These are phyloP conservation scores for Scolopax bukidnonensis DNA, from an alignment of 2,797 vertebrate species.

Conservation along the genomic window DNA sequence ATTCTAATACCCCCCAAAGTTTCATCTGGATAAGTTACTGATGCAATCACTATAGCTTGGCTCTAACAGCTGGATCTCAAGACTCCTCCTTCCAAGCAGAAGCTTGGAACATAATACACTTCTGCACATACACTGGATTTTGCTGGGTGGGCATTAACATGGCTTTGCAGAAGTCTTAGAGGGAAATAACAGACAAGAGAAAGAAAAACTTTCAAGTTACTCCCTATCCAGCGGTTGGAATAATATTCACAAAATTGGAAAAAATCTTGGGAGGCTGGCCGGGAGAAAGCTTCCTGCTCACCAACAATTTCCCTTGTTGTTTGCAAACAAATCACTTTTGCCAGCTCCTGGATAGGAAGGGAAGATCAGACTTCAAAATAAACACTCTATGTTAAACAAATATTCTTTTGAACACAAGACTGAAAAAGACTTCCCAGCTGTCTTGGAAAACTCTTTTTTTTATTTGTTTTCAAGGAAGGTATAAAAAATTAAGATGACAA, in stretches of 20 bases:
- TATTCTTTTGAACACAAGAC: background rate
- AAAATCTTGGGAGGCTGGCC: background rate
- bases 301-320: background rate
- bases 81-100: background rate
- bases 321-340: conserved; percentile 50
- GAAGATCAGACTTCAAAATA: conserved; percentile 45
- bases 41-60: background rate
- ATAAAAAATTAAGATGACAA: background rate
- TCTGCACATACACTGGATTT: background rate
- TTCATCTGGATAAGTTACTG: background rate
- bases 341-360: conserved; percentile 27
- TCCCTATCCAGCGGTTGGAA: accelerated
- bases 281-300: conserved; percentile 32
- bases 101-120: background rate
- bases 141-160: background rate
- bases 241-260: background rate
- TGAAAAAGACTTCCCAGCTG: background rate
- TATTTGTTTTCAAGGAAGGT: background rate
- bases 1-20: background rate
- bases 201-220: background rate
- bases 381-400: conserved; percentile 12
- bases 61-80: background rate
- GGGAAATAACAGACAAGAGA: background rate
- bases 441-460: background rate
- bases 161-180: background rate